A percentile compares a stretch with the other conserved stretches of the same genome.
Evolutionary conservation across 2,888 invertebrate genomes (phyloP).

Genomic region (Drosophila helvetica): DNA sequence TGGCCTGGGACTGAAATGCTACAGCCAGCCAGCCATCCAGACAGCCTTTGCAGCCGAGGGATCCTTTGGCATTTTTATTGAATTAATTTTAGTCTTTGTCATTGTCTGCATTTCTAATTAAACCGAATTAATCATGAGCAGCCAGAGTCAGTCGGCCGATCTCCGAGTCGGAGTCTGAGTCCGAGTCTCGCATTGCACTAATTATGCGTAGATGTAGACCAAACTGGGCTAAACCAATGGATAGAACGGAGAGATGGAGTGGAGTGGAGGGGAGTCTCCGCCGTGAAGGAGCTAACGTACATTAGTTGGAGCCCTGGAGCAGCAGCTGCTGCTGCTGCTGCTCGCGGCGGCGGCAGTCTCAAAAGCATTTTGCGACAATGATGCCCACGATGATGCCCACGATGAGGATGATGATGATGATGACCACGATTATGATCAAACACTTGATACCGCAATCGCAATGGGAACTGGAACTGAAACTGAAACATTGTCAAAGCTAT

Average conservation of each 20-base stretch:
- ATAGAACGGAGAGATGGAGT: constrained; percentile 7
- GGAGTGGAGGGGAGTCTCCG: constrained; percentile 15
- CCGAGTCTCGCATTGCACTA: constrained; percentile 53
- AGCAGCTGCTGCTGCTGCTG: constrained; percentile 35
- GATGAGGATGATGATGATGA: constrained; percentile 34
- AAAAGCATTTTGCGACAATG: constrained; percentile 64
- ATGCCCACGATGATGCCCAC: constrained; percentile 29
- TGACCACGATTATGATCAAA: constrained; percentile 72
- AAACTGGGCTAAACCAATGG: constrained; percentile 49
- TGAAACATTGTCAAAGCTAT: constrained; percentile 34
- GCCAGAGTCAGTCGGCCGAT: constrained; percentile 14
- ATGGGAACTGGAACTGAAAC: constrained; percentile 19
- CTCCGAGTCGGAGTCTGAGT: background rate
- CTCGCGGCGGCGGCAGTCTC: constrained; percentile 59
- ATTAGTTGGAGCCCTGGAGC: constrained; percentile 34
- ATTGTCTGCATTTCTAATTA: constrained; percentile 79
- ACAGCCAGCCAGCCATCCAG: constrained; percentile 13
- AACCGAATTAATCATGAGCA: constrained; percentile 78
- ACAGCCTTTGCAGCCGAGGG: constrained; percentile 2
- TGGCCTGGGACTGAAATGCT: constrained; percentile 50
- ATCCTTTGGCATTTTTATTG: constrained; percentile 71
- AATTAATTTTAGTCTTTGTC: constrained; percentile 71
- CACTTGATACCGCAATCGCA: constrained; percentile 50
- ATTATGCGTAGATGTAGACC: constrained; percentile 68
- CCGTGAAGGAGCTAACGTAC: background rate